Conservation (phyloP, 1,140 invertebrate genomes). For the Diuraphis noxia region DNA sequence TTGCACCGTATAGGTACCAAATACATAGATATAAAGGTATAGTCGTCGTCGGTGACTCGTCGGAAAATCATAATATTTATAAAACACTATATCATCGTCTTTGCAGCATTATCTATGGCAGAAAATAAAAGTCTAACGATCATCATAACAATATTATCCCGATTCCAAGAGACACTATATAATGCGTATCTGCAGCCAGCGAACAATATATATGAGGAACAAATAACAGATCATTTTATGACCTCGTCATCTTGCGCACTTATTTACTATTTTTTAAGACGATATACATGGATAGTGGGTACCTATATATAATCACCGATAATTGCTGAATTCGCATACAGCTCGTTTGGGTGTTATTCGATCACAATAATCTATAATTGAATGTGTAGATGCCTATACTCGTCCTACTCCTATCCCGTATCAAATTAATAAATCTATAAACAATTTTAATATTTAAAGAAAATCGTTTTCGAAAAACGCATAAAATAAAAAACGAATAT, state of each 20-base stretch:
- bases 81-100: background rate
- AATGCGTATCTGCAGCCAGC: background rate
- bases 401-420: background rate
- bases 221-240: background rate
- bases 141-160: background rate
- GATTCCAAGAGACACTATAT: background rate
- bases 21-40: background rate
- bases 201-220: background rate
- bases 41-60: background rate
- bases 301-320: background rate
- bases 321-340: background rate
- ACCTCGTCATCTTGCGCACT: background rate
- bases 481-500: background rate
- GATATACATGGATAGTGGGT: background rate
- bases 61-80: background rate
- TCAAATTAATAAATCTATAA: slow-evolving; percentile 3
- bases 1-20: background rate
- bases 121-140: slow-evolving; percentile 20
- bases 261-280: background rate
- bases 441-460: background rate
- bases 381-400: background rate
- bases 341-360: background rate
- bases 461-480: background rate
- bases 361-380: background rate
- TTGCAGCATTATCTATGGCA: background rate